Percentiles rank a stretch among this genome's conserved stretches.
Evolutionary conservation across 2,113 vertebrate genomes (phyloP).

Genomic region (Corapipo altera): DNA sequence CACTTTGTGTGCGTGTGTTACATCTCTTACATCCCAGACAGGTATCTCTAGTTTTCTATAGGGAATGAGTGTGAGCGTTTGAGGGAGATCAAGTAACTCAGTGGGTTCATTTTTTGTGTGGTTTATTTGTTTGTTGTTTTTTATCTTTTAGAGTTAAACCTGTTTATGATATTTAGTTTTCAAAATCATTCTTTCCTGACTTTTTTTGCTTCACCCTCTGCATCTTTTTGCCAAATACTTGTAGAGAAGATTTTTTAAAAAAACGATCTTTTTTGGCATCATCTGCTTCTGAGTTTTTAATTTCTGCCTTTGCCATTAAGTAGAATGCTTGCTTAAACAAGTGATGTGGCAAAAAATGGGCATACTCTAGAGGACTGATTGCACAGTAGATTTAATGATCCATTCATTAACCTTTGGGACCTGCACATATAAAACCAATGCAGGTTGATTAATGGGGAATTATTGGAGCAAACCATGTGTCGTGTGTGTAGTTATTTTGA

Average conservation of each 20-base stretch:
- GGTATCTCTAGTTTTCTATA: slow-evolving; percentile 60
- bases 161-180: slow-evolving; percentile 21
- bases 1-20: slow-evolving; percentile 61
- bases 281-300: not conserved
- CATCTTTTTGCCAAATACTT: slow-evolving; percentile 1
- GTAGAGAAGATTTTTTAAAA: not conserved
- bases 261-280: not conserved
- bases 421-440: slow-evolving; percentile 28
- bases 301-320: not conserved
- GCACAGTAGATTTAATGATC: slow-evolving; percentile 62
- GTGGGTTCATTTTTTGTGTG: not conserved
- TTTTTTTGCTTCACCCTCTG: not conserved
- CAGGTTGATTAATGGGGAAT: slow-evolving; percentile 62
- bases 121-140: not conserved
- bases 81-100: slow-evolving; percentile 43
- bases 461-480: slow-evolving; percentile 58
- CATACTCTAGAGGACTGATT: slow-evolving; percentile 50
- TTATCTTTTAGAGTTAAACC: not conserved
- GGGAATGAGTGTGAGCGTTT: slow-evolving; percentile 48
- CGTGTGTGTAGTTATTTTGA: slow-evolving; percentile 42
- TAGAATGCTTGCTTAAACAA: slow-evolving; percentile 29
- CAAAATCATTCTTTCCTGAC: not conserved
- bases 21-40: slow-evolving; percentile 60
- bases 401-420: slow-evolving; percentile 67
- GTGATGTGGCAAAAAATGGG: not conserved